phyloP scores from a whole-genome alignment of 2,113 vertebrate species.

The Lycaon pictus region DNA sequence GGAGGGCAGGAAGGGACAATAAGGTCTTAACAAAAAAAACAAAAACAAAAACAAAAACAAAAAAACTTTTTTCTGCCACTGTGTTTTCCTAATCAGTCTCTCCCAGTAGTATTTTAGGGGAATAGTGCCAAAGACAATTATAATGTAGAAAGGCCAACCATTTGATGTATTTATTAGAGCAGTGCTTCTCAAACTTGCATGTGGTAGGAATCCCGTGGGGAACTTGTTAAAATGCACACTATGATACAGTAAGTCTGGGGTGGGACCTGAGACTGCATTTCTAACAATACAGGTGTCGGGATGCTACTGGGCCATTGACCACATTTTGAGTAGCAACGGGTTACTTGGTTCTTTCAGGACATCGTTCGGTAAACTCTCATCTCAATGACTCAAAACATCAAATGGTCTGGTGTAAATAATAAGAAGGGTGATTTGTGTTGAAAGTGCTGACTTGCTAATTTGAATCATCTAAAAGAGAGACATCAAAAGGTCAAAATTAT shows the following conservation, averaged over 20 bases:
- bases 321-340: not conserved
- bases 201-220: not conserved
- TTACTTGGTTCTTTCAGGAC: slow-evolving; percentile 66
- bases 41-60: no score
- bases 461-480: slow-evolving; percentile 73
- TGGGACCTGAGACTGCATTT: not conserved
- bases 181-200: not conserved
- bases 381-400: slow-evolving; percentile 60
- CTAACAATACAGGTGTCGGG: not conserved
- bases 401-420: slow-evolving; percentile 64
- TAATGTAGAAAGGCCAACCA: not conserved
- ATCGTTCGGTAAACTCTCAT: slow-evolving; percentile 68
- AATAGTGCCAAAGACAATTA: slow-evolving; percentile 57
- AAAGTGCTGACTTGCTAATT: slow-evolving; percentile 76
- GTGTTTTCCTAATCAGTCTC: slow-evolving; percentile 1
- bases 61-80: no score
- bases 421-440: slow-evolving; percentile 66
- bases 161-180: not conserved
- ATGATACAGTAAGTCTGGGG: not conserved
- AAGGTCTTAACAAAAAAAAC: not conserved
- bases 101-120: slow-evolving; percentile 39
- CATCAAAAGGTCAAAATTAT: slow-evolving; percentile 83
- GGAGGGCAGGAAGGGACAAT: not conserved
- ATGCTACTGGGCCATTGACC: not conserved
- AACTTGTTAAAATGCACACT: not conserved